These are phyloP conservation scores for Gorilla gorilla DNA, from an alignment of 2,113 vertebrate genomes.

Conservation along the genomic window DNA sequence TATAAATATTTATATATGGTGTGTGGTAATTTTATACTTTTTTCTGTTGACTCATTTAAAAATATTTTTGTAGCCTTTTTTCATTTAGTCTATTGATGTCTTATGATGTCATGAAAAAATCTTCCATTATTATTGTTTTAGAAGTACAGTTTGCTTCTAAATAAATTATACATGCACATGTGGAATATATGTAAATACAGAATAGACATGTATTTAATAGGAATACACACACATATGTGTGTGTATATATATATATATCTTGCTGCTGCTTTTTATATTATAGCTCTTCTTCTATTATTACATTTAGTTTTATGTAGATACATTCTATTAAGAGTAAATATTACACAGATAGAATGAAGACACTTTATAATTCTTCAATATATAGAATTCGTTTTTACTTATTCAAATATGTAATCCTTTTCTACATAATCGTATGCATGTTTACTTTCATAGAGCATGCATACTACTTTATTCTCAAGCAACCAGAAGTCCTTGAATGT, in stretches of 20 bases:
- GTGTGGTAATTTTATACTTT: neutral
- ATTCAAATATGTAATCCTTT: neutral
- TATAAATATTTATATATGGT: neutral
- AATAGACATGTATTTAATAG: neutral
- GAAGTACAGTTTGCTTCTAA: constrained; percentile 6
- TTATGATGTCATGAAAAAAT: neutral
- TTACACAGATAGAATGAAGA: neutral
- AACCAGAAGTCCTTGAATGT: neutral
- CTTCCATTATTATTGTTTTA: neutral
- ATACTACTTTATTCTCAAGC: neutral
- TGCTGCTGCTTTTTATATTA: neutral
- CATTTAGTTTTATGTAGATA: constrained; percentile 30
- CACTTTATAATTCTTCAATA: neutral
- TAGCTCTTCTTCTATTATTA: neutral
- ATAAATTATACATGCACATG: neutral
- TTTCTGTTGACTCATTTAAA: neutral
- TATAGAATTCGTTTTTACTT: neutral
- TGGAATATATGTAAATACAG: neutral
- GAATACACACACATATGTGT: neutral
- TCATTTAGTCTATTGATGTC: constrained; percentile 1
- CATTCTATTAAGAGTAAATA: neutral
- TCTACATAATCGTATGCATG: neutral
- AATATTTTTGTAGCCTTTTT: neutral
- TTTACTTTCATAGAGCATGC: constrained; percentile 12
- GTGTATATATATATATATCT: neutral